Base-by-base conservation (phyloP, 1,140 invertebrate genomes). In the Aphelinus atriplicis region DNA sequence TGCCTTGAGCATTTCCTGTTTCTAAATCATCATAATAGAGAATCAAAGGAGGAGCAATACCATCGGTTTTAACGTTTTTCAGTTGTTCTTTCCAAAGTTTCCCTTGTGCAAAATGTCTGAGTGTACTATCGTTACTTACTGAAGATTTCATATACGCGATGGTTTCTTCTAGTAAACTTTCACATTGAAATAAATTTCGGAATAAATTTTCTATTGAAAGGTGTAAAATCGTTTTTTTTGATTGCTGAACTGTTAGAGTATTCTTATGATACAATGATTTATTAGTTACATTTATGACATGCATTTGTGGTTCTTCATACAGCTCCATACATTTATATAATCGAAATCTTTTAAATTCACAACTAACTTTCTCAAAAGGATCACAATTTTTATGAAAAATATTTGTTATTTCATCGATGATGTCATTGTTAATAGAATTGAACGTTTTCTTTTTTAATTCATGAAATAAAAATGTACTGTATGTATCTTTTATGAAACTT, bases 1-100 rank as follows among this genome's bases (percentile, higher is more conserved):
- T 64, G 0, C 78, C 78, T 62, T 77, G 51, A 6, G 71, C 46
- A 58, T 78, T 76, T 1, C 72, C 72, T 7, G 65, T 63, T 65
- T 79, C 76, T 26, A 79, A 70, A 56, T 81, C 79, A 61, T 78
- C 79, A 61, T 68, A 78, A 73, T 77, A 81, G 51, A 77, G 42
- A 58, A 78, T 58, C 10, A 81, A 68, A 43, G 80, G 77, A 5
- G 78, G 65, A 7, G 76, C 69, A 62, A 76, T 73, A n/a, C 73
- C 71, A 62, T 71, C 26, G 47, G 48, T 60, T n/a, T 62, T 50
- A 62, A 55, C 51, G 50, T 62, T 43, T 53, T 5, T 60, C 10
- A 73, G 50, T 67, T 51, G 62, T 45, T 47, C 51, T 64, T 67
- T 45, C 70, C 69, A 77, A 1, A 63, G 56, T 68, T 45, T 5